These are phyloP conservation scores for Pachyseris speciosa DNA, from an alignment of 64 coral and sea anemone species.

Conservation along the genomic window DNA sequence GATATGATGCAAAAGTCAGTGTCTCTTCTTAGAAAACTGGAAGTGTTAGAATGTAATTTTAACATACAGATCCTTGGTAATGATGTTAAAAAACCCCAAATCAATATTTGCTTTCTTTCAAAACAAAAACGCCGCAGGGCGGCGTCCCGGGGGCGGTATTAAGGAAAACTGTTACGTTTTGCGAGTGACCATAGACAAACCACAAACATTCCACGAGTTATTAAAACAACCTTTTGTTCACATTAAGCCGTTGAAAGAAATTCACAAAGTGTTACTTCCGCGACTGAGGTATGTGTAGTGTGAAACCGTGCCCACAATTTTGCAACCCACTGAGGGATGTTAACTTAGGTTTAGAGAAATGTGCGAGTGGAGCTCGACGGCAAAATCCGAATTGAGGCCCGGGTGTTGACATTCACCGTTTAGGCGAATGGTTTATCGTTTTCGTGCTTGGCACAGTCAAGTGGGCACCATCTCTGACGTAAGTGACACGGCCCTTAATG, in stretches of 20 bases:
- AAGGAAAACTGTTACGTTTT: too few species aligned
- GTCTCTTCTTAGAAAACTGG: too few species aligned
- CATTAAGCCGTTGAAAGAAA: slow-evolving; percentile 1
- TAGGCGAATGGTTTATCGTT: slow-evolving; percentile 12
- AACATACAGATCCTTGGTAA: too few species aligned
- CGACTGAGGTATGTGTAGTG: not conserved
- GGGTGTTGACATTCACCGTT: not conserved
- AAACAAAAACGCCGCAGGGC: too few species aligned
- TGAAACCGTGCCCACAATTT: too few species aligned
- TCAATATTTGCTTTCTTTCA: too few species aligned
- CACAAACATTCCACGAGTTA: not conserved
- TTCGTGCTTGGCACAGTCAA: slow-evolving; percentile 1
- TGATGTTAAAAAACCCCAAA: too few species aligned
- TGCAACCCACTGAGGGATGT: slow-evolving; percentile 7
- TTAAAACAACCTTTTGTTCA: not conserved
- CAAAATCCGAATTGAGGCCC: too few species aligned
- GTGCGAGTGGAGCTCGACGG: not conserved
- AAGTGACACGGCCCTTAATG: slow-evolving; percentile 17
- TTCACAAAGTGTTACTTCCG: not conserved
- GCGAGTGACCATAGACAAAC: not conserved
- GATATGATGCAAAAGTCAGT: too few species aligned
- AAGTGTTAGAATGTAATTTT: too few species aligned
- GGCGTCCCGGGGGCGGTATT: too few species aligned
- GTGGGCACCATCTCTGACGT: slow-evolving; percentile 23
- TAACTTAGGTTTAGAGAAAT: not conserved